These are phyloP conservation scores for Callaeas wilsoni DNA, from an alignment of 2,113 vertebrate species.

Conservation along the genomic window DNA sequence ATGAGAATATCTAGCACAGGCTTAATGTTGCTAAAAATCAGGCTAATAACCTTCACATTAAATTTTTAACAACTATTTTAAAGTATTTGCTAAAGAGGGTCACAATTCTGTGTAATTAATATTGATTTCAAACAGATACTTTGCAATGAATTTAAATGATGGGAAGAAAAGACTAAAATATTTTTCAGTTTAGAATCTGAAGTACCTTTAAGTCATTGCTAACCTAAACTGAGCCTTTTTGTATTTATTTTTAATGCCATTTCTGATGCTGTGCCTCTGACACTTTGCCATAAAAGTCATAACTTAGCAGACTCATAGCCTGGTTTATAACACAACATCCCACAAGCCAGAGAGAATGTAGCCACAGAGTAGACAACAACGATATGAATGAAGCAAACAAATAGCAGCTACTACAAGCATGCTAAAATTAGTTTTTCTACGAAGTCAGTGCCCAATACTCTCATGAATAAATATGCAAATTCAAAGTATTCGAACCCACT, in stretches of 20 bases:
- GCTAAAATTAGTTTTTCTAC: not conserved
- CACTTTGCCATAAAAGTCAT: not conserved
- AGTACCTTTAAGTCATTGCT: not conserved
- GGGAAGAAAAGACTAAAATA: not conserved
- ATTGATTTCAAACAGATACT: conserved; percentile 44
- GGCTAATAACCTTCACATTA: conserved; percentile 48
- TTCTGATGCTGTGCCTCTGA: not conserved
- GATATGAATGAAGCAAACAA: not conserved
- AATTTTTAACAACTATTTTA: conserved; percentile 59
- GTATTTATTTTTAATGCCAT: not conserved
- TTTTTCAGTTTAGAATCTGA: not conserved
- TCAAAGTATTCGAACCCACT: not conserved
- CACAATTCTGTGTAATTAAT: conserved; percentile 43
- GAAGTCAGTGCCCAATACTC: not conserved
- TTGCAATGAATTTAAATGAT: conserved; percentile 9
- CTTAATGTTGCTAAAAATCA: conserved; percentile 48
- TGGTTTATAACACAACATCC: not conserved
- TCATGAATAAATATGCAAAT: not conserved
- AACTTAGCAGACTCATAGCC: not conserved
- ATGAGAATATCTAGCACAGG: conserved; percentile 15
- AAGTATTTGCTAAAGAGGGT: conserved; percentile 50
- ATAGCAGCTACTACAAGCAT: not conserved
- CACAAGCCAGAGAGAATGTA: not conserved
- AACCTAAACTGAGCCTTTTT: not conserved
- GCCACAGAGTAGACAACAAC: not conserved